phyloP scores from a whole-genome alignment of 2,113 vertebrate species.

The Balaeniceps rex region DNA sequence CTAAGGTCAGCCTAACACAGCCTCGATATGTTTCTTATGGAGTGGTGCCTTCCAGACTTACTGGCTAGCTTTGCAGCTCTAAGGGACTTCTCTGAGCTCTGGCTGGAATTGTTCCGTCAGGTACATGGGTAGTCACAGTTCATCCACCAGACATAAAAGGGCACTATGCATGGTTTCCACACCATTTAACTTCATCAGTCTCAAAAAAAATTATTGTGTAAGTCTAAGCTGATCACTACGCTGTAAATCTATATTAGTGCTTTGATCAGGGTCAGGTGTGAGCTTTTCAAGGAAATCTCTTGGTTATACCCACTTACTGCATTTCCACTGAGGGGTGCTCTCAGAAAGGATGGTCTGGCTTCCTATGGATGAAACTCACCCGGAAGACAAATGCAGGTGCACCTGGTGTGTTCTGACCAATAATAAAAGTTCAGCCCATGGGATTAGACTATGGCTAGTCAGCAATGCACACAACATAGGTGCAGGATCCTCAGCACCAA shows the following conservation, averaged over 20 bases:
- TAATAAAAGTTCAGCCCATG: not conserved
- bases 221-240: not conserved
- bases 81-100: not conserved
- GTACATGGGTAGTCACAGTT: not conserved
- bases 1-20: not conserved
- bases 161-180: not conserved
- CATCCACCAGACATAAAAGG: not conserved
- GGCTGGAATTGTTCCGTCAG: not conserved
- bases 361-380: not conserved
- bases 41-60: not conserved
- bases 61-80: not conserved
- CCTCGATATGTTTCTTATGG: not conserved
- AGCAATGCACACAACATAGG: not conserved
- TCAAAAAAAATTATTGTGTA: not conserved
- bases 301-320: not conserved
- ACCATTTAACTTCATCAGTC: not conserved
- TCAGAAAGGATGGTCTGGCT: not conserved
- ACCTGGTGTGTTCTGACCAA: not conserved
- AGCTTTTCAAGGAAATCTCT: not conserved
- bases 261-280: not conserved
- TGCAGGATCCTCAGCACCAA: not conserved
- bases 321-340: not conserved
- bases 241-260: rapidly evolving
- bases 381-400: not conserved
- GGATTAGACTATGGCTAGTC: no score